Evolutionary conservation across 2,888 invertebrate genomes (phyloP), one percentile per base, ranked within the genome.

Genomic region (Leptodirus hochenwartii): DNA sequence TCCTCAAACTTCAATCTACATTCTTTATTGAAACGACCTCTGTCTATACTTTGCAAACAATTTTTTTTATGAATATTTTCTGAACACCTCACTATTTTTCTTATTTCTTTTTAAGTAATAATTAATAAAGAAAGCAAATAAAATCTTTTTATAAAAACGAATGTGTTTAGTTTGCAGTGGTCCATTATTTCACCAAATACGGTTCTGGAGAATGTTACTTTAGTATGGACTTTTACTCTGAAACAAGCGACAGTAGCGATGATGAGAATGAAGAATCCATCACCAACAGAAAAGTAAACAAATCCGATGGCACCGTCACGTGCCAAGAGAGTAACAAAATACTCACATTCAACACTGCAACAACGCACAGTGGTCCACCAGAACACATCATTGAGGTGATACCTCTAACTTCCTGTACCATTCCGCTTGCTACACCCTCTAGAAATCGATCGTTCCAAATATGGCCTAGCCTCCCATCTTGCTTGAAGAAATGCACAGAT

Each of bases 121-220:
- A 22, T 24, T 5, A 4, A 2, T 4, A 15, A 20, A 24, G 30
- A 26, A 9, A 11, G 17, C 10, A 35, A 29, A 30, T 33, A 16
- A 20, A 29, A 29, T 25, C 10, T 27, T 11, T 17, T 34, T 25
- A 24, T 26, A 25, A 30, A 11, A 24, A 29, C 2, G 15, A 27
- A 13, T 27, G n/a, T 33, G 27, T 26, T 36, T 44, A 66, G 62
- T 82, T 80, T 48, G 80, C 81, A 3, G 68, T 79, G n/a, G 81
- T 82, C 2, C 81, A 82, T 49, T 79, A 77, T 49, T 80, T 77
- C 51, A 81, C 81, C n/a, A 82, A 81, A 53, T 72, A 75, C 40
- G 80, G 80, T 14, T 78, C 74, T 4, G 80, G 80, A 1, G 80
- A 80, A 49, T 71, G 73, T 43, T 77, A 77, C 51, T 75, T 75